Conservation (phyloP, 2,113 vertebrate genomes). For the Porphyrio hochstetteri region DNA sequence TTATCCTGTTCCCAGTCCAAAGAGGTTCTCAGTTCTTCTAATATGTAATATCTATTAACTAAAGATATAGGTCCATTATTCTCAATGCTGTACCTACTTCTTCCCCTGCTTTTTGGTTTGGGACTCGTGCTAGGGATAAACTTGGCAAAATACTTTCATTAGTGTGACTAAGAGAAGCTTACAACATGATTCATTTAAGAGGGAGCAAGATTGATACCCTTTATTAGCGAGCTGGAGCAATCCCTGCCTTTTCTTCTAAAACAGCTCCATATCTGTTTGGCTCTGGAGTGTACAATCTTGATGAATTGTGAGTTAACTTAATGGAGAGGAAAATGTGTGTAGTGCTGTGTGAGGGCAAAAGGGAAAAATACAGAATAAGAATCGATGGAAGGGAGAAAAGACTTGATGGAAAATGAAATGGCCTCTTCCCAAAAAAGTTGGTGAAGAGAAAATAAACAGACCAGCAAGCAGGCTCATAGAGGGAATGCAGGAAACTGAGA, state of each 20-base stretch:
- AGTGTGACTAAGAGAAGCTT: slow-evolving; percentile 57
- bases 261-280: slow-evolving; percentile 59
- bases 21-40: neutral
- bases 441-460: slow-evolving; percentile 45
- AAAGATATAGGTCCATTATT: neutral
- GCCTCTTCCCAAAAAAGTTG: slow-evolving; percentile 5
- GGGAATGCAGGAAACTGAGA: neutral
- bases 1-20: neutral
- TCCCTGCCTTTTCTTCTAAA: slow-evolving; percentile 41
- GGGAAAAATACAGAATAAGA: slow-evolving; percentile 56
- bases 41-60: neutral
- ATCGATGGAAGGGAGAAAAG: slow-evolving; percentile 33
- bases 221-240: slow-evolving; percentile 51
- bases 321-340: slow-evolving; percentile 67
- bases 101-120: neutral
- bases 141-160: slow-evolving; percentile 60
- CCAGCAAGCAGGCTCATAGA: neutral
- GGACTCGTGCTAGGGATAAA: slow-evolving; percentile 12
- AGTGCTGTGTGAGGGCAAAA: slow-evolving; percentile 37
- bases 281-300: slow-evolving; percentile 49
- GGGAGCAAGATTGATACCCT: slow-evolving; percentile 55
- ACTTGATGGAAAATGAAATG: slow-evolving; percentile 57
- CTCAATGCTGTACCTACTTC: neutral
- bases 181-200: slow-evolving; percentile 63
- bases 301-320: slow-evolving; percentile 71